Evolutionary conservation across 1,140 invertebrate genomes (phyloP), one percentile per base, ranked within the genome.

Genomic region (Aporrectodea caliginosa): DNA sequence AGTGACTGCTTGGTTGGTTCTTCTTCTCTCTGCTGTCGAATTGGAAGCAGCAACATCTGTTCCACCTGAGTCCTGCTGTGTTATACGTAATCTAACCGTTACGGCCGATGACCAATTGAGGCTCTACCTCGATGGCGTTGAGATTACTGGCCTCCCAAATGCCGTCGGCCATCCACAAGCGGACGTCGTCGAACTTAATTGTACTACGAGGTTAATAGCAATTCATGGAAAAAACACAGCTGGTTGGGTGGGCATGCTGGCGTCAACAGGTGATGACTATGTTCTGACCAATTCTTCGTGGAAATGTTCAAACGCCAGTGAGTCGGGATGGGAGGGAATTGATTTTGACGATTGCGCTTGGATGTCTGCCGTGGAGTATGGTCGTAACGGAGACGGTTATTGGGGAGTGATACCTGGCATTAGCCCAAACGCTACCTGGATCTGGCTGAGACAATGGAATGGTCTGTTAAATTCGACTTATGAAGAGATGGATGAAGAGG

Each of bases 271-370:
- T 12, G 70, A 72, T 72, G 31, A 29, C 6, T 72, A 72, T 27
- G 31, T 72, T 2, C 70, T 6, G 6, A 72, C 70, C 2, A 72
- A 72, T 32, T 2, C 6, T 14, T 14, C 70, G 2, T 72, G 70
- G 70, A 72, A 72, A 72, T 72, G 70, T 72, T 29, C 70, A 27
- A 72, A 72, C 70, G 27, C 2, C 6, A 14, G 12, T 2, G n/a
- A 72, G 2, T 6, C 6, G 2, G 70, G 70, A 27, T 72, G 70
- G 70, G 14, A 72, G 2, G 27, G 6, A 72, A 27, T 29, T 6
- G 70, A 29, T 27, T 72, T 29, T 72, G 70, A 72, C 31, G 70
- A 72, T 72, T 72, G 2, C 70, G 14, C 6, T 6, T 72, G 70
- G 70, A 58, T 58, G 43, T 22, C 43, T 58, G 43, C 43, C 43